Percentiles rank a stretch among this genome's conserved stretches.
phyloP scores from a whole-genome alignment of 37 sponge, comb jelly and placozoan genomes.

The Spongia lamella region DNA sequence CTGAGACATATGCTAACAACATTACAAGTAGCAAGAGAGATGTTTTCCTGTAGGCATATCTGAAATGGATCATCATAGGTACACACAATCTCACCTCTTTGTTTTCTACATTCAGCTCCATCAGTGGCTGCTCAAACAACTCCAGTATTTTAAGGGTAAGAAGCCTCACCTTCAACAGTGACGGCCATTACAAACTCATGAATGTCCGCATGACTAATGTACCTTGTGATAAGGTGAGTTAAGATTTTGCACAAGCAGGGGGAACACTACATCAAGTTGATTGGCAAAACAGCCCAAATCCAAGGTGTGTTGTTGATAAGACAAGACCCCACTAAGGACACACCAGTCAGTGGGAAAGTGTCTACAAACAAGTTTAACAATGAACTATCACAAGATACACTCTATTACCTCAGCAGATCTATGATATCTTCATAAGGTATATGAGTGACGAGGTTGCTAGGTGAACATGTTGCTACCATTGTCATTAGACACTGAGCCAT shows the following conservation, averaged over 20 bases:
- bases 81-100: background rate
- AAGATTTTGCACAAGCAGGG: background rate
- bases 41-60: background rate
- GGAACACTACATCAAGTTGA: background rate
- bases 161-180: conserved; percentile 49
- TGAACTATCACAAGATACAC: too few species aligned
- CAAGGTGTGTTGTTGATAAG: too few species aligned
- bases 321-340: background rate
- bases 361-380: too few species aligned
- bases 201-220: too few species aligned
- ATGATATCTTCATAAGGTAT: too few species aligned
- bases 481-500: too few species aligned
- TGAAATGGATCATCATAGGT: too few species aligned
- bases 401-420: too few species aligned
- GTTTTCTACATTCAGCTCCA: background rate
- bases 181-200: too few species aligned
- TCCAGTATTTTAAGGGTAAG: conserved; percentile 55
- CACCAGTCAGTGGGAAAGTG: background rate
- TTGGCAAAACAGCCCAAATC: background rate
- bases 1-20: background rate
- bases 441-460: too few species aligned
- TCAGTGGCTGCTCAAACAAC: conserved; percentile 38
- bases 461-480: too few species aligned
- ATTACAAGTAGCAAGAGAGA: background rate
- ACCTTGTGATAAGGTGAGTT: too few species aligned